phyloP scores from a whole-genome alignment of 53 echinoderm and acorn worm genomes.

The Holothuria scabra region DNA sequence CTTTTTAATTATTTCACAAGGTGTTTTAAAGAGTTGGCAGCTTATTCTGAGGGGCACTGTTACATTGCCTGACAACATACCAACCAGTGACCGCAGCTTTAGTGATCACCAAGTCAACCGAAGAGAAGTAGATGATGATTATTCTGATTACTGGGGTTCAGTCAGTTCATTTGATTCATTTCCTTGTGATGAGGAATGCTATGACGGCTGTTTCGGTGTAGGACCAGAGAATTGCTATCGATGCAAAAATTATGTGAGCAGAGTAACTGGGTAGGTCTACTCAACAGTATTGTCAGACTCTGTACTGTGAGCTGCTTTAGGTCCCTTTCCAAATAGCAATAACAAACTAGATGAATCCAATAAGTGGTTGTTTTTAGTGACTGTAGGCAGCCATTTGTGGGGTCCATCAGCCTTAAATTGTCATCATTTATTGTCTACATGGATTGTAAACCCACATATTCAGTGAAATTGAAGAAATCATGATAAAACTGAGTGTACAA shows the following conservation, averaged over 20 bases:
- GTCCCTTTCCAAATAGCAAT: too few relatives aligned
- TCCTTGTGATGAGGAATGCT: slow-evolving; percentile 73
- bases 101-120: slow-evolving; percentile 3
- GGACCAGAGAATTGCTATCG: slow-evolving; percentile 72
- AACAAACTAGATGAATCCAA: too few relatives aligned
- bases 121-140: slow-evolving; percentile 31
- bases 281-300: too few relatives aligned
- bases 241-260: slow-evolving; percentile 77
- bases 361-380: too few relatives aligned
- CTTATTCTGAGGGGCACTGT: background rate
- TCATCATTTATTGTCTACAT: too few relatives aligned
- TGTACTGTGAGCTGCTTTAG: too few relatives aligned
- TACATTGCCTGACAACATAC: background rate
- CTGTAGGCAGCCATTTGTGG: too few relatives aligned
- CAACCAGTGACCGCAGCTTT: background rate
- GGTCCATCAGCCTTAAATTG: too few relatives aligned
- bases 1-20: background rate
- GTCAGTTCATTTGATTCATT: background rate
- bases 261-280: slow-evolving; percentile 63
- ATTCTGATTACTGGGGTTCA: slow-evolving; percentile 18
- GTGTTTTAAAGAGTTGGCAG: slow-evolving; percentile 20
- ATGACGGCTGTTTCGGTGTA: slow-evolving; percentile 66
- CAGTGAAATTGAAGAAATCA: too few relatives aligned
- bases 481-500: too few relatives aligned
- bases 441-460: too few relatives aligned